Percentiles rank a stretch among this genome's conserved stretches.
These are phyloP conservation scores for Spilosoma lubricipeda DNA, from an alignment of 2,888 invertebrate genomes.

Conservation along the genomic window DNA sequence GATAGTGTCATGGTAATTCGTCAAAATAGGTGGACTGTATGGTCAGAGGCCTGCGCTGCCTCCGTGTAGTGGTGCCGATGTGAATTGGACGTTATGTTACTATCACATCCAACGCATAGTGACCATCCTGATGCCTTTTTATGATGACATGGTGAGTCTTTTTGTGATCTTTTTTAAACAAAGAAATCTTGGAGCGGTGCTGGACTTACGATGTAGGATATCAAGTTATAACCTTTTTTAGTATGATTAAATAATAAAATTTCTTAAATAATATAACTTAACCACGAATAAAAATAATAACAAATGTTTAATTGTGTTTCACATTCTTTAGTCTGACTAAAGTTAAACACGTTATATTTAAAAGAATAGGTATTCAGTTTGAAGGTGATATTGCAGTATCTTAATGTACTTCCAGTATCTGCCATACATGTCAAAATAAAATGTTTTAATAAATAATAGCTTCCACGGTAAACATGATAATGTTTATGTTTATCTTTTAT, in stretches of 20 bases:
- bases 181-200: too few relatives aligned
- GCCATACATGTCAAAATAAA: background rate
- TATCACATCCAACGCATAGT: slow-evolving; percentile 71
- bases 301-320: background rate
- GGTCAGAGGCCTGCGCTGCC: slow-evolving; percentile 55
- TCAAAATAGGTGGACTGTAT: slow-evolving; percentile 74
- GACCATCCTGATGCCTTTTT: slow-evolving; percentile 79
- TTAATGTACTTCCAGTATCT: background rate
- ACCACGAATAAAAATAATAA: too few relatives aligned
- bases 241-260: background rate
- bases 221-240: background rate
- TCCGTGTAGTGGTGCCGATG: slow-evolving; percentile 65
- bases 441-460: background rate
- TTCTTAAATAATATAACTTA: background rate
- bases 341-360: too few relatives aligned
- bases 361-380: background rate
- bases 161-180: slow-evolving; percentile 5
- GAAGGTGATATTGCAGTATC: background rate
- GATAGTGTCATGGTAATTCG: slow-evolving; percentile 51
- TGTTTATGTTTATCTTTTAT: too few relatives aligned
- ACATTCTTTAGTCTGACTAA: background rate
- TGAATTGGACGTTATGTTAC: slow-evolving; percentile 81
- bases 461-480: background rate
- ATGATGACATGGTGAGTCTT: slow-evolving; percentile 80
- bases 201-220: background rate